Evolutionary conservation across 1,140 invertebrate species (phyloP).

Genomic region (Drosophila erecta): DNA sequence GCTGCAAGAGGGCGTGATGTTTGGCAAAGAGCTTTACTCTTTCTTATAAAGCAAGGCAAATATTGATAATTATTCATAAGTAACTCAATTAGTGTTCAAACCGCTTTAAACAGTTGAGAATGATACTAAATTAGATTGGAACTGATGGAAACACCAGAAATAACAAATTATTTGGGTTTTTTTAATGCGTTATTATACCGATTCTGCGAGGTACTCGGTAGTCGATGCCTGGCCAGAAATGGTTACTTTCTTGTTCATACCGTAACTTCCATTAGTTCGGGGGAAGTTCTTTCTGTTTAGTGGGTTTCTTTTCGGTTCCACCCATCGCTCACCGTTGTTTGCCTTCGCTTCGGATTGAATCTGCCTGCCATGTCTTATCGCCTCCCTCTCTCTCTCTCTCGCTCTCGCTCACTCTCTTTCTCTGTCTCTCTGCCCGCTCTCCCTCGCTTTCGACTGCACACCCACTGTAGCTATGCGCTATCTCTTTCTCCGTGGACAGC

Average conservation of each 20-base stretch:
- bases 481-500: conserved; percentile 6
- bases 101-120: too few species aligned
- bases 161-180: too few species aligned
- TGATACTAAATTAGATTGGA: too few species aligned
- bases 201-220: background rate
- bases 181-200: too few species aligned
- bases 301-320: conserved; percentile 11
- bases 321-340: conserved; percentile 65
- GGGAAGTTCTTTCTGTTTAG: background rate
- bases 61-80: too few species aligned
- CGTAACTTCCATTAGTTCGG: conserved; percentile 1
- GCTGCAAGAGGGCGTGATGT: background rate
- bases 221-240: background rate
- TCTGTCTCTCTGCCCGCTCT: background rate
- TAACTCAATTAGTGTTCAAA: too few species aligned
- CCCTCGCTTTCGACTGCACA: background rate
- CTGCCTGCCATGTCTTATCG: conserved; percentile 70
- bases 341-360: conserved; percentile 54
- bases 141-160: background rate
- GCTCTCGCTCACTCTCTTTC: background rate
- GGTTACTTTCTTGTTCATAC: background rate
- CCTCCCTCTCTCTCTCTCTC: conserved; percentile 2
- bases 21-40: background rate
- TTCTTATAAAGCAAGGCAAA: background rate
- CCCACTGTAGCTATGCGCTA: background rate